phyloP scores from a whole-genome alignment of 2,113 vertebrate genomes.

The Canis aureus region DNA sequence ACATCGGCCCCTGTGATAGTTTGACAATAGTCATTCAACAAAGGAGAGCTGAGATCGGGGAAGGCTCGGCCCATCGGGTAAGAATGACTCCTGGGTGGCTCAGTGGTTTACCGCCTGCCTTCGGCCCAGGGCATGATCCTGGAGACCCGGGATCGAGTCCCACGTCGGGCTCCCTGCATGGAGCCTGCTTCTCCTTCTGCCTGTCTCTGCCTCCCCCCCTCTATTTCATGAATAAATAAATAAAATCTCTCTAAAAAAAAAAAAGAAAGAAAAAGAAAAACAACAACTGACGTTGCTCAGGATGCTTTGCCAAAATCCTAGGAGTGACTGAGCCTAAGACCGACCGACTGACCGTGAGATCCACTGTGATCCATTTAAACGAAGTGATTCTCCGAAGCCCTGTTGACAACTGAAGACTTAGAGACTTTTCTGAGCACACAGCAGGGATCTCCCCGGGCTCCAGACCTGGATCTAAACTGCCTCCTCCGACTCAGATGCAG shows the following conservation, averaged over 20 bases:
- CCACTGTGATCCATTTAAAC: neutral
- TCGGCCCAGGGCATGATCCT: too few species aligned
- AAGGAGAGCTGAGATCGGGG: neutral
- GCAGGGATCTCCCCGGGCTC: neutral
- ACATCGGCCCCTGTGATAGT: neutral
- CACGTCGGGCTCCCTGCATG: too few species aligned
- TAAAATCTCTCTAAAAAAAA: too few species aligned
- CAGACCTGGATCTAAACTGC: neutral
- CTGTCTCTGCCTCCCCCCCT: too few species aligned
- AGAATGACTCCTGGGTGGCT: neutral
- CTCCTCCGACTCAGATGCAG: neutral
- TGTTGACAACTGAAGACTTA: neutral
- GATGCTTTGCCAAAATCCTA: neutral
- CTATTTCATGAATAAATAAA: too few species aligned
- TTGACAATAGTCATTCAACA: neutral
- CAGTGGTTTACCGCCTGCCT: too few species aligned
- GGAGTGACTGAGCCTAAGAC: neutral
- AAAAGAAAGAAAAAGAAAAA: too few species aligned
- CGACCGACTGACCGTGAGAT: neutral
- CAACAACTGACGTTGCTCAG: neutral
- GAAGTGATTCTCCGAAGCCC: accelerated
- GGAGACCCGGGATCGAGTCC: too few species aligned
- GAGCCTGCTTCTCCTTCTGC: too few species aligned
- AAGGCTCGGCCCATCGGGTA: neutral
- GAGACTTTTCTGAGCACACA: neutral